Evolutionary conservation across 1,140 invertebrate species (phyloP).

Genomic region (Campodea augens): DNA sequence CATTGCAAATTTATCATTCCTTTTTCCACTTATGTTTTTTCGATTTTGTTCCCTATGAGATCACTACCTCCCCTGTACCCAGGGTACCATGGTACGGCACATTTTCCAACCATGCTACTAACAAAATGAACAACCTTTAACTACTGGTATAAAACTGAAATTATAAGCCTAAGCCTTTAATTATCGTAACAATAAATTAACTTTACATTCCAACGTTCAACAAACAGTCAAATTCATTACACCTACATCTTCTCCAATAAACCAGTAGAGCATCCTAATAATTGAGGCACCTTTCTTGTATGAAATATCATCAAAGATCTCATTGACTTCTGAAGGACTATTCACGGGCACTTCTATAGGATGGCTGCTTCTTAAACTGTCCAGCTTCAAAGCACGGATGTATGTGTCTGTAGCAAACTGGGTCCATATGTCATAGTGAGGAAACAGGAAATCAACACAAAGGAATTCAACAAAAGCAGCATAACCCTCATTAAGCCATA

Average conservation of each 20-base stretch:
- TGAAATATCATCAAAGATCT: constrained; percentile 90
- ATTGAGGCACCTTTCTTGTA: constrained; percentile 86
- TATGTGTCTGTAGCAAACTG: constrained; percentile 73
- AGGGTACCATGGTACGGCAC: too few relatives aligned
- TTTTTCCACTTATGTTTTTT: too few relatives aligned
- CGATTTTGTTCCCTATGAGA: too few relatives aligned
- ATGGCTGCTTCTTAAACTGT: constrained; percentile 75
- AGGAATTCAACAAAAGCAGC: constrained; percentile 75
- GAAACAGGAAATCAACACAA: constrained; percentile 69
- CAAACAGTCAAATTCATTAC: too few relatives aligned
- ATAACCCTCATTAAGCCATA: constrained; percentile 87
- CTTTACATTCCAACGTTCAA: too few relatives aligned
- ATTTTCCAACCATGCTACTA: too few relatives aligned
- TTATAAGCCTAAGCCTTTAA: too few relatives aligned
- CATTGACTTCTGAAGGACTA: constrained; percentile 77
- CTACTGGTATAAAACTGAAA: too few relatives aligned
- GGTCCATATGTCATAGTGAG: constrained; percentile 84
- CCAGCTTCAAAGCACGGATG: constrained; percentile 62
- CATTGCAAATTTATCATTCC: too few relatives aligned
- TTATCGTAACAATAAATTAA: too few relatives aligned
- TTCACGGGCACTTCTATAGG: constrained; percentile 77
- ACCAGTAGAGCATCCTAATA: constrained; percentile 90
- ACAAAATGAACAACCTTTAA: too few relatives aligned
- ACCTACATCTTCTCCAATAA: constrained; percentile 63
- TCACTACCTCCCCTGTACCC: too few relatives aligned